Percentiles rank a stretch among this genome's conserved stretches.
phyloP scores from a whole-genome alignment of 64 coral and sea anemone species.

The Montipora capricornis region DNA sequence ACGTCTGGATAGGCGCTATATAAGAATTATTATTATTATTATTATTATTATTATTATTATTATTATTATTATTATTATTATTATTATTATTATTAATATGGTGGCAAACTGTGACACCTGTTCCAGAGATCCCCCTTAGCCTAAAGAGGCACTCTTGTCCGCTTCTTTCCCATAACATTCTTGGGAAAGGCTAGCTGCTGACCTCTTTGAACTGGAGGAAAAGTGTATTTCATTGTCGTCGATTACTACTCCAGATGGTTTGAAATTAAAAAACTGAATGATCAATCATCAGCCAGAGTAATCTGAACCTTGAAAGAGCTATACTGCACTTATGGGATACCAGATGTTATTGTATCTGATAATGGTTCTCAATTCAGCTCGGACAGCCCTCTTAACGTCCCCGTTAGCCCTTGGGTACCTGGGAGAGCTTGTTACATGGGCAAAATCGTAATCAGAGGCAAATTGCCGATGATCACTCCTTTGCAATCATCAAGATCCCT shows the following conservation, averaged over 20 bases:
- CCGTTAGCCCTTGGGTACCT: not conserved
- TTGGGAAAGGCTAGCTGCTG: slow-evolving; percentile 41
- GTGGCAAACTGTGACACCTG: slow-evolving; percentile 68
- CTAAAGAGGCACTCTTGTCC: slow-evolving; percentile 55
- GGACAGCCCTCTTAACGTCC: not conserved
- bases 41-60: not conserved
- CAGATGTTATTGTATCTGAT: slow-evolving; percentile 53
- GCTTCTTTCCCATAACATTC: slow-evolving; percentile 51
- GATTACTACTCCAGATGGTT: slow-evolving; percentile 70
- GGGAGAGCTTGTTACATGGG: not conserved
- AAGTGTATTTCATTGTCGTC: not conserved
- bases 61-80: too few relatives aligned
- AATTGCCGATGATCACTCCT: slow-evolving; percentile 61
- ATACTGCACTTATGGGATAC: slow-evolving; percentile 58
- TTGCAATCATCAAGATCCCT: slow-evolving; percentile 22
- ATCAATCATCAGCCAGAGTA: not conserved
- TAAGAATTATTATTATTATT: too few relatives aligned
- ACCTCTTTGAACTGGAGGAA: slow-evolving; percentile 54
- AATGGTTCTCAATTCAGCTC: slow-evolving; percentile 58
- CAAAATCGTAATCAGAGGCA: slow-evolving; percentile 70
- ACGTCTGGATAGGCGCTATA: too few relatives aligned
- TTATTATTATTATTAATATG: not conserved
- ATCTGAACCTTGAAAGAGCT: slow-evolving; percentile 52
- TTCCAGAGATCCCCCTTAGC: slow-evolving; percentile 48
- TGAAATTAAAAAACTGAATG: slow-evolving; percentile 45